Evolutionary conservation across 2,888 invertebrate species (phyloP).

Genomic region (Salticus scenicus): DNA sequence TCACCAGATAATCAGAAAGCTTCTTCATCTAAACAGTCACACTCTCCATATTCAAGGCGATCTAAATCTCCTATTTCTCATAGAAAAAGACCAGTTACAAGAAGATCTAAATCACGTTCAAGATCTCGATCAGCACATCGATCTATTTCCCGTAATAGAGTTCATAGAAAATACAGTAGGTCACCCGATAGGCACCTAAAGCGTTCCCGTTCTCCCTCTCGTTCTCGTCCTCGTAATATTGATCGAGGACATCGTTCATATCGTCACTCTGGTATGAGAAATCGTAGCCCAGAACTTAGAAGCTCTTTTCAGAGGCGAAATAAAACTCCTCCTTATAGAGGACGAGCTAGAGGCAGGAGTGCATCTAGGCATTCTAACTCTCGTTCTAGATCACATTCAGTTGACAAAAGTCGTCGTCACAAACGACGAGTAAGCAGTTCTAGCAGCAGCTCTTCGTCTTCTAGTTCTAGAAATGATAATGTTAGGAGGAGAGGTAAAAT

Average conservation of each 20-base stretch:
- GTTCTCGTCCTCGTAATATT: not conserved
- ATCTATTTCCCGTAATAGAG: conserved; percentile 7
- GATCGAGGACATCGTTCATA: not conserved
- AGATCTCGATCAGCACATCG: conserved; percentile 3
- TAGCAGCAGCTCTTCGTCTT: conserved; percentile 28
- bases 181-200: not conserved
- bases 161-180: not conserved
- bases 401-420: not conserved
- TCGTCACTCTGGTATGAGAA: not conserved
- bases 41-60: not conserved
- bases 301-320: conserved; percentile 14
- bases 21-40: not conserved
- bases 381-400: conserved; percentile 21
- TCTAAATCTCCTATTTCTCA: not conserved
- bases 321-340: not conserved
- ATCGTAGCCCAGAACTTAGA: conserved; percentile 26
- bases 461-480: not conserved
- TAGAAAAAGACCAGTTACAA: not conserved
- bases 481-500: no score
- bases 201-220: no score
- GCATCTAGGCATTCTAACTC: not conserved
- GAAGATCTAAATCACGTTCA: conserved; percentile 8
- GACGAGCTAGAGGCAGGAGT: not conserved
- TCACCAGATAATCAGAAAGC: not conserved
- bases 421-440: conserved; percentile 26